Conservation (phyloP, 2,113 vertebrate genomes). For the Chaenogobius annularis region DNA sequence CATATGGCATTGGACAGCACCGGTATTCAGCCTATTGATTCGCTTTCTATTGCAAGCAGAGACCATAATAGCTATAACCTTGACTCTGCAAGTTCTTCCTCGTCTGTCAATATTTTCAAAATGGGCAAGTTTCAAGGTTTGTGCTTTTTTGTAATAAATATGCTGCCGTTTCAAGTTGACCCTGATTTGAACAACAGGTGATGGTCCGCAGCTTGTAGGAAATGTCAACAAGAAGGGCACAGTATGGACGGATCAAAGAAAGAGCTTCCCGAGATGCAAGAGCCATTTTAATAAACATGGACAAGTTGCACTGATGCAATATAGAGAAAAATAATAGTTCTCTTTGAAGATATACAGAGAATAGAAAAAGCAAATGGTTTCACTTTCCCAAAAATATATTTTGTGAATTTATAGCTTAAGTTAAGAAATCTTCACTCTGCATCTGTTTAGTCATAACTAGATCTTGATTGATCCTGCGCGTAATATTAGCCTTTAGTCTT, state of each 20-base stretch:
- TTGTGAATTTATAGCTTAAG: too few relatives aligned
- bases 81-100: constrained; percentile 20
- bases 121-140: background rate
- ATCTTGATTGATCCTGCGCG: too few relatives aligned
- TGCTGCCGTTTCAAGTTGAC: constrained; percentile 9
- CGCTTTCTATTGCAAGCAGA: constrained; percentile 28
- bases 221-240: constrained; percentile 48
- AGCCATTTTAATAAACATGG: constrained; percentile 42
- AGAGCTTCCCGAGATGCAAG: constrained; percentile 42
- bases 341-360: background rate
- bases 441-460: too few relatives aligned
- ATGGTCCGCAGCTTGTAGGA: constrained; percentile 39
- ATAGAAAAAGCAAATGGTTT: too few relatives aligned
- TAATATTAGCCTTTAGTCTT: too few relatives aligned
- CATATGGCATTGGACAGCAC: constrained; percentile 14
- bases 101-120: constrained; percentile 13
- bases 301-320: constrained; percentile 26
- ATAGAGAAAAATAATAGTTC: constrained; percentile 2
- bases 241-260: constrained; percentile 56
- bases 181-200: constrained; percentile 32
- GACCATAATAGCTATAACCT: constrained; percentile 31
- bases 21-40: constrained; percentile 24
- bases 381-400: too few relatives aligned
- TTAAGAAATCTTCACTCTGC: too few relatives aligned
- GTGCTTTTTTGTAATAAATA: background rate